Base-by-base conservation (phyloP, 2,888 invertebrate genomes). In the Aspidiotus destructor region DNA sequence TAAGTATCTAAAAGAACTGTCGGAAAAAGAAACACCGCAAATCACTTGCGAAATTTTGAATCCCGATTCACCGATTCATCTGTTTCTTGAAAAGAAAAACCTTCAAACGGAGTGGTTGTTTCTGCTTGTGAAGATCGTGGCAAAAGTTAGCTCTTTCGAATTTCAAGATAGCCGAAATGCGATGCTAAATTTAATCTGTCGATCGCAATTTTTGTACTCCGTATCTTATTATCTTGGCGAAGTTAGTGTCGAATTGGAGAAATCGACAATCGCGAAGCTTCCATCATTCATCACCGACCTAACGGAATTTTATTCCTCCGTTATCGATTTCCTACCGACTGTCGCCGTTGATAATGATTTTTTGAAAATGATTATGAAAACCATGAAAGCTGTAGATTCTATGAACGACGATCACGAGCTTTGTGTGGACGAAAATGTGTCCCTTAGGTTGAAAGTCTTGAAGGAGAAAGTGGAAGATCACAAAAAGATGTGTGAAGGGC, bases 301-400 rank as follows among this genome's bases (percentile, higher is more conserved):
- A 40, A 53, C 74, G 3, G 60, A 62, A 61, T 72, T 75, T 28
- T 74, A 71, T 70, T 77, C 79, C 68, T 76, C 75, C 60, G 74
- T 82, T 28, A 74, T 79, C 2, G 75, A 76, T 28, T 71, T 75
- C 9, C 70, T 76, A 52, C 75, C 76, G 5, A 73, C 74, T 13
- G 75, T 74, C 41, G 76, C 76, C 8, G 41, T 54, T 6, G 72
- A 71, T 41, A 77, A 78, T 69, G 71, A 74, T 52, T 73, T 76
- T 58, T 73, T 73, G 7, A 74, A 74, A 42, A 69, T 77, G 17
- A 60, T 77, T 7, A 73, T 73, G 42, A 73, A 71, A 11, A 72
- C 75, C 42, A 62, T 71, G 10, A 71, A 73, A 17, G 73, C 71
- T 8, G 70, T 76, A 52, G 71, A 70, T n/a, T 65, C 53, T 63